Evolutionary conservation across 2,797 vertebrate genomes (phyloP).

Genomic region (Discoglossus pictus): DNA sequence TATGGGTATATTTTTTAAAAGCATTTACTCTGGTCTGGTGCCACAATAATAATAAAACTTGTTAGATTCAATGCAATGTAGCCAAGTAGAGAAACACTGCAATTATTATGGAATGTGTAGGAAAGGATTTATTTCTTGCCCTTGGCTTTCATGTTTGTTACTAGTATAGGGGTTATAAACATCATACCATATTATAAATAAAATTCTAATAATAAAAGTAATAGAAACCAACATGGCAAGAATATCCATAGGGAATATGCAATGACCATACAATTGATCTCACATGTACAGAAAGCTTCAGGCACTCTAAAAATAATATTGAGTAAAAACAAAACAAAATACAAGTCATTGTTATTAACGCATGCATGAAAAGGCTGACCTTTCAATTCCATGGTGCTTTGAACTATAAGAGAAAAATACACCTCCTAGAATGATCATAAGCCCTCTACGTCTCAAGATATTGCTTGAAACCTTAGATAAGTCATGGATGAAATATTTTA

Average conservation of each 20-base stretch:
- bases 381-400: not conserved
- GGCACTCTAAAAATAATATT: slow-evolving; percentile 27
- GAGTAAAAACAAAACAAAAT: slow-evolving; percentile 1
- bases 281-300: slow-evolving; percentile 21
- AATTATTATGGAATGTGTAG: slow-evolving; percentile 10
- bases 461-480: no score
- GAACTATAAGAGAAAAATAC: not conserved
- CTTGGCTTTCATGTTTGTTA: not conserved
- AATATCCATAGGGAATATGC: slow-evolving; percentile 1
- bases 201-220: slow-evolving; percentile 25
- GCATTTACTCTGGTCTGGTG: no score
- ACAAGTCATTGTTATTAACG: slow-evolving; percentile 15
- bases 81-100: not conserved
- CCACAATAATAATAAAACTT: no score
- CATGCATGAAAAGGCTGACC: slow-evolving; percentile 17
- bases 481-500: no score
- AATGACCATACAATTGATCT: slow-evolving; percentile 29
- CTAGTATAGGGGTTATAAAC: slow-evolving; percentile 19
- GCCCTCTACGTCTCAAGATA: no score
- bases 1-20: no score
- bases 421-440: not conserved
- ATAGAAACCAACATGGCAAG: slow-evolving; percentile 6
- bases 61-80: no score
- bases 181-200: slow-evolving; percentile 16
- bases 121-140: slow-evolving; percentile 2